These are phyloP conservation scores for Sturmia bella DNA, from an alignment of 2,888 invertebrate genomes.

Conservation along the genomic window DNA sequence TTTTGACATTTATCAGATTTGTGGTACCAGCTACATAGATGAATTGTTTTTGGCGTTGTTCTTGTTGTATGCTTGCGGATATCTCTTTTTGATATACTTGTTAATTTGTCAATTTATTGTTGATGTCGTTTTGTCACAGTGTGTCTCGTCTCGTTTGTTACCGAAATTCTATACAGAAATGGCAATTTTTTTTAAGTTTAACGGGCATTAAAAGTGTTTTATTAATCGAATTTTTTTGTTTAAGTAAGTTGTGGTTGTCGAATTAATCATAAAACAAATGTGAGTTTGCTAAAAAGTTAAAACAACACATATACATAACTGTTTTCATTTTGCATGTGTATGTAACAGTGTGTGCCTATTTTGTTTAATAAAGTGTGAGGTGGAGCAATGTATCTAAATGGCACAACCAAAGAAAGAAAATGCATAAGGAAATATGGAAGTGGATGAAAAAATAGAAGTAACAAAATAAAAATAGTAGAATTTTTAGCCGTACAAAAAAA, in stretches of 20 bases:
- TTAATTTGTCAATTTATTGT: slow-evolving; percentile 52
- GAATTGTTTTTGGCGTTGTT: no score
- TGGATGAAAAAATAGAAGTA: slow-evolving; percentile 32
- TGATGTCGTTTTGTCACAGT: slow-evolving; percentile 37
- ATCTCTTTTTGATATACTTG: no score
- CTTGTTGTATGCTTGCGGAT: no score
- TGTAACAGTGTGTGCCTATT: neutral
- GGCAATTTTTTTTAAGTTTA: slow-evolving; percentile 39
- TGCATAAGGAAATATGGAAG: slow-evolving; percentile 21
- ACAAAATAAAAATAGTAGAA: slow-evolving; percentile 48
- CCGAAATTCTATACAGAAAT: slow-evolving; percentile 45
- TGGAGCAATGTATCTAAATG: slow-evolving; percentile 51
- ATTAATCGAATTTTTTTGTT: slow-evolving; percentile 35
- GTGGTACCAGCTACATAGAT: no score
- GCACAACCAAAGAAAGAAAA: slow-evolving; percentile 41
- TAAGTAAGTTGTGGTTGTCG: slow-evolving; percentile 17
- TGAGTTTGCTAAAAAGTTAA: slow-evolving; percentile 24
- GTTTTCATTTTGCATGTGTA: neutral
- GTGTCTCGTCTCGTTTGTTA: slow-evolving; percentile 19
- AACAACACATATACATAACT: neutral
- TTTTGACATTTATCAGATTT: no score
- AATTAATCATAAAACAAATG: slow-evolving; percentile 28
- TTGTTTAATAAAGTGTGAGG: slow-evolving; percentile 28
- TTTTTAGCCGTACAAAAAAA: slow-evolving; percentile 41
- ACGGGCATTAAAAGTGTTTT: slow-evolving; percentile 35